Evolutionary conservation across 2,888 invertebrate genomes (phyloP), one percentile per base, ranked within the genome.

Genomic region (Dryobotodes eremita): DNA sequence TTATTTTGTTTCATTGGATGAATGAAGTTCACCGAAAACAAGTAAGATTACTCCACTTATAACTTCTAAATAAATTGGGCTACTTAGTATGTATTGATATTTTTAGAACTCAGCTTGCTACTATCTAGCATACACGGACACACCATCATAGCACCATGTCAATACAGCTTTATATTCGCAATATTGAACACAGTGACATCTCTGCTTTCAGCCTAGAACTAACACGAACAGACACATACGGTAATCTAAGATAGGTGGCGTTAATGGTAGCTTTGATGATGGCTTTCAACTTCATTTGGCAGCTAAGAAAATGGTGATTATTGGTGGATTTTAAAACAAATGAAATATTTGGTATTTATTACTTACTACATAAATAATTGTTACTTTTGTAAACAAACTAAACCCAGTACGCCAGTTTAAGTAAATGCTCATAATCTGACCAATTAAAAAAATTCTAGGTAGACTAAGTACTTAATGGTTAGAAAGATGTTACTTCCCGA

Each of bases 171-270:
- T 26, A 53, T 48, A 26, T 53, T 59, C 0, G 1, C 26, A 36
- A 17, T n/a, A 2, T 61, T 66, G 2, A n/a, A 0, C 0, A 83
- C 8, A 83, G 36, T 3, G 83, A 83, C 86, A 83, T 86, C 83
- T 83, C 1, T 83, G 50, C 20, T 53, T 13, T 11, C 0, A 50
- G 26, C 1, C 13, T 26, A 26, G 57, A 77, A 86, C 83, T 83
- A 70, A 55, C n/a, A 75, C 15, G 15, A 59, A 5, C 0, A 17
- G 23, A 23, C 0, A 3, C 2, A 0, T 70, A 7, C 31, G 23
- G 17, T 10, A 68, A 62, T 55, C 20, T 26, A 6, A 13, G 20
- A 17, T 59, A 83, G 83, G 48, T 83, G 72, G 69, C 70, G n/a
- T 11, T 36, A 50, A 0, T 2, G 0, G 50, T 31, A 50, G 5